Conservation (phyloP, 2,888 invertebrate species). For the Caenorhabditis panamensis region DNA sequence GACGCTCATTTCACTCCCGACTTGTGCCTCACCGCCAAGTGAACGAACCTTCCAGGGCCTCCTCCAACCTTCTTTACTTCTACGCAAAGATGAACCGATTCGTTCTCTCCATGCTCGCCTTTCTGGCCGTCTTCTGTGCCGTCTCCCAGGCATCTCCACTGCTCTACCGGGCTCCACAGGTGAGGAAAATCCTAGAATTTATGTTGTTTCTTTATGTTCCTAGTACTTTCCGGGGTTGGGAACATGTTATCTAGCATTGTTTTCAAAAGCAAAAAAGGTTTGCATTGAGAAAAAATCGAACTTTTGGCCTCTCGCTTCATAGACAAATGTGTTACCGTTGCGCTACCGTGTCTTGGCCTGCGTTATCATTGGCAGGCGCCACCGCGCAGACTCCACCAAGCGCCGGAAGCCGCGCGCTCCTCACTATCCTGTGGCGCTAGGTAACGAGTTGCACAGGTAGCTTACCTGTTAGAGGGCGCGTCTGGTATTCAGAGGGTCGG, state of each 20-base stretch:
- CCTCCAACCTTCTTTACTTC: slow-evolving; percentile 10
- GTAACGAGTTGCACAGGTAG: too few species aligned
- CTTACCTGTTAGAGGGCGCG: too few species aligned
- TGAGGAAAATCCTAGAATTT: slow-evolving; percentile 2
- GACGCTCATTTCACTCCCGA: slow-evolving; percentile 49
- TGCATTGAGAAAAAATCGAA: background rate
- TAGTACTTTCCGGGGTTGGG: background rate
- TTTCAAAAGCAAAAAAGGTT: background rate
- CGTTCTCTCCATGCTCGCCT: slow-evolving; percentile 60
- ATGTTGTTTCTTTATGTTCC: background rate
- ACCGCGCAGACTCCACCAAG: too few species aligned
- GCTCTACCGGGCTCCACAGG: slow-evolving; percentile 66
- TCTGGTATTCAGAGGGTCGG: background rate
- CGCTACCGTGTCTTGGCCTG: too few species aligned
- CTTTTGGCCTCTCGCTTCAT: too few species aligned
- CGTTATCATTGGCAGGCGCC: too few species aligned
- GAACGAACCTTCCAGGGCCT: slow-evolving; percentile 37
- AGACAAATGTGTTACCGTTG: too few species aligned
- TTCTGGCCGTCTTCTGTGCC: slow-evolving; percentile 60
- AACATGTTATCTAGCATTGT: background rate
- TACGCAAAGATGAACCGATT: slow-evolving; percentile 53
- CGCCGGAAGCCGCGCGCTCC: too few species aligned
- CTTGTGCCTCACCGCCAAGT: slow-evolving; percentile 58
- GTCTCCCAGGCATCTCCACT: slow-evolving; percentile 65
- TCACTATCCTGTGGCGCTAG: too few species aligned